Evolutionary conservation across 2,888 invertebrate species (phyloP), one percentile per base, ranked within the genome.

Genomic region (Aelia acuminata): DNA sequence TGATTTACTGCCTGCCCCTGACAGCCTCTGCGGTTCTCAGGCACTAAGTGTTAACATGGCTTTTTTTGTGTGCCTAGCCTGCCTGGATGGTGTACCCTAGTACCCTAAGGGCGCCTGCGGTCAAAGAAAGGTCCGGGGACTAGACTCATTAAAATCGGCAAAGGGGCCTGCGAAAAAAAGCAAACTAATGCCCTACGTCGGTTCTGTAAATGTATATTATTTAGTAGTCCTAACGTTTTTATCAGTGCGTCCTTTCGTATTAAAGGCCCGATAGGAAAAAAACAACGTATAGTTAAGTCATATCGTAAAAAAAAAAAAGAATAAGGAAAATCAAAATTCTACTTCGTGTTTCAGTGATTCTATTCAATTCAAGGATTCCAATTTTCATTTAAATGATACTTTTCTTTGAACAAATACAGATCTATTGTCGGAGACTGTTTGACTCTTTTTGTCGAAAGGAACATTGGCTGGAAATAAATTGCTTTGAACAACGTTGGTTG

Each of bases 1-100:
- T 80, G 80, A 80, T 80, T 80, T 80, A 80, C 80, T 39, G 43
- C 80, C 80, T 80, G 80, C 43, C n/a, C 22, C 43, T 80, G 80
- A 80, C 80, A 80, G 80, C 43, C 11, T 13, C n/a, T 80, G 80
- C 43, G 80, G 80, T 80, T 80, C 80, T 80, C 22, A 47, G 39
- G 5, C 80, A 22, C 43, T 80, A 39, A 80, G 80, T 80, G 80
- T 80, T 80, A 80, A 80, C 80, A 80, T 80, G 80, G 35, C 43
- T 80, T 80, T 80, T 80, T 80, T 80, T n/a, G n/a, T n/a, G 43
- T 80, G 39, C 43, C 80, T 80, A 80, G n/a, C 5, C 43, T 43
- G 20, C 43, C 80, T 80, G 22, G n/a, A 1, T n/a, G 39, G n/a
- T 43, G 11, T 70, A 1, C 63, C 63, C 63, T 70, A 47, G 11